Conservation (phyloP, 2,888 invertebrate species). For the Leptogaster cylindrica region DNA sequence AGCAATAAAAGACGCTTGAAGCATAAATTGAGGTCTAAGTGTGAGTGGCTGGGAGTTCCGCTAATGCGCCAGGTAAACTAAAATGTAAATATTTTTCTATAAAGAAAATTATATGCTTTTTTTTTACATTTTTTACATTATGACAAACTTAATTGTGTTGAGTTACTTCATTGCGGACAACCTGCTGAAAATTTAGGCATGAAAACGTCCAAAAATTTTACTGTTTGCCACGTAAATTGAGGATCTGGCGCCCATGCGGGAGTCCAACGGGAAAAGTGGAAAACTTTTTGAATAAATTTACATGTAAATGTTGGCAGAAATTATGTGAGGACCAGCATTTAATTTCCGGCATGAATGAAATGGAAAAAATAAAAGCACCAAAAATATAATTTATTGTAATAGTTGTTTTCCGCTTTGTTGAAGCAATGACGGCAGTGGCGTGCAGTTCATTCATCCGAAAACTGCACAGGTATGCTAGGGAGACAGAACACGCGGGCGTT, state of each 20-base stretch:
- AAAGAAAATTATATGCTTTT: too few relatives aligned
- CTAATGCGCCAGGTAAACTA: constrained; percentile 34
- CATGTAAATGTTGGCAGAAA: constrained; percentile 28
- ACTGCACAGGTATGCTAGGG: constrained; percentile 31
- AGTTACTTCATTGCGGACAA: constrained; percentile 40
- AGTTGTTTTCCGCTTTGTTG: constrained; percentile 33
- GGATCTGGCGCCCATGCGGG: constrained; percentile 5
- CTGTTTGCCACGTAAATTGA: neutral
- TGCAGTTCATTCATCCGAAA: constrained; percentile 27
- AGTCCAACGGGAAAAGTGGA: constrained; percentile 12
- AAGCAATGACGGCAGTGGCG: constrained; percentile 20
- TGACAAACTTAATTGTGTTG: constrained; percentile 36
- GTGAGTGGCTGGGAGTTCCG: neutral
- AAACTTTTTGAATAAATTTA: constrained; percentile 36
- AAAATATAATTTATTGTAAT: constrained; percentile 40
- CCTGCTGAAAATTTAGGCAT: constrained; percentile 40
- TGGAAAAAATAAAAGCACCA: constrained; percentile 32
- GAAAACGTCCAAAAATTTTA: constrained; percentile 13
- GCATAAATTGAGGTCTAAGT: constrained; percentile 15
- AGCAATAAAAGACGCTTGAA: constrained; percentile 25
- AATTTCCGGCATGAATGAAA: constrained; percentile 39
- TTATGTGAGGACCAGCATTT: constrained; percentile 40
- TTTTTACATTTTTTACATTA: constrained; percentile 35
- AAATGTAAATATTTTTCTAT: constrained; percentile 29
- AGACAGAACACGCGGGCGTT: neutral